These are phyloP conservation scores for Drosophila prolongata DNA, from an alignment of 2,888 invertebrate species.

Conservation along the genomic window DNA sequence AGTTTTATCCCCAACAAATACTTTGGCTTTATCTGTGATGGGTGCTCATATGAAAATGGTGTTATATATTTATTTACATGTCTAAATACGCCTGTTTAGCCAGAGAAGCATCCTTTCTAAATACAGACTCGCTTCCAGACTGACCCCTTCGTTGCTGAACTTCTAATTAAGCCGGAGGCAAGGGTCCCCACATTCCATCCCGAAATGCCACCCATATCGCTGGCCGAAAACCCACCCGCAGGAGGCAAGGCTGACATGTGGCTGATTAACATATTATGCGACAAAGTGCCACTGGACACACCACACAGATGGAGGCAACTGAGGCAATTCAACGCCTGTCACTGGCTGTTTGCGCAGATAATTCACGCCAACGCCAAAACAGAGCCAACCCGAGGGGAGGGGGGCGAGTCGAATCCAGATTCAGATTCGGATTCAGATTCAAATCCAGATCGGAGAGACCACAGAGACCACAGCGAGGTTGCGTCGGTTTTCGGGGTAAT, in stretches of 20 bases:
- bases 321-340: conserved; percentile 80
- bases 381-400: conserved; percentile 4
- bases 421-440: conserved; percentile 12
- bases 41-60: too few relatives aligned
- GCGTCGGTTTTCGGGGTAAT: conserved; percentile 57
- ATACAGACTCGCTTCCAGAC: background rate
- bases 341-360: conserved; percentile 76
- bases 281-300: conserved; percentile 77
- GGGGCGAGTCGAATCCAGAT: conserved; percentile 21
- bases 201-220: conserved; percentile 37
- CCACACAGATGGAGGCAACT: conserved; percentile 38
- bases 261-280: conserved; percentile 80
- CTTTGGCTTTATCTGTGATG: too few relatives aligned
- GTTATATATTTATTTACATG: too few relatives aligned
- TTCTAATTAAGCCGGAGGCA: conserved; percentile 26
- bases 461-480: conserved; percentile 18
- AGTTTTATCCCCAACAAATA: too few relatives aligned
- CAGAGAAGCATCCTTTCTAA: background rate
- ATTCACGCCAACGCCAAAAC: conserved; percentile 73
- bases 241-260: conserved; percentile 61
- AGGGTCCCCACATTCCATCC: conserved; percentile 3
- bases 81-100: background rate
- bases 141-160: background rate
- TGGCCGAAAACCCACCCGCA: conserved; percentile 57
- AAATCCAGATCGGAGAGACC: conserved; percentile 35